Conservation (phyloP, 2,888 invertebrate genomes). For the Dryobotodes eremita region DNA sequence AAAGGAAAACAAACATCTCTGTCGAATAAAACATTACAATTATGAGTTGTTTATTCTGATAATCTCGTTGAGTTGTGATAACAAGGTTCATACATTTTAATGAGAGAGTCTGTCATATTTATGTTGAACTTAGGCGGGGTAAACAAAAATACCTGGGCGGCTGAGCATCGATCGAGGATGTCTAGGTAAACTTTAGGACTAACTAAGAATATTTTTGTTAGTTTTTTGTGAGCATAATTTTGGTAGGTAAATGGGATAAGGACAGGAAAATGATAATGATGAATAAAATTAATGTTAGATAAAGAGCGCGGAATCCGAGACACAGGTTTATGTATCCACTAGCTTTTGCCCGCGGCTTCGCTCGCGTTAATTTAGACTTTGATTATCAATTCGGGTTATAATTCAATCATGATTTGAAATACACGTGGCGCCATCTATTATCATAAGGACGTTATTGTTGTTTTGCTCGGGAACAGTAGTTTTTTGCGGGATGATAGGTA, state of each 20-base stretch:
- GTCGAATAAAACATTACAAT: slow-evolving; percentile 38
- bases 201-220: slow-evolving; percentile 13
- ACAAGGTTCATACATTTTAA: slow-evolving; percentile 63
- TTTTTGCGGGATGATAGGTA: too few relatives aligned
- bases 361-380: too few relatives aligned
- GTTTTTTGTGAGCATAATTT: neutral
- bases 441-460: too few relatives aligned
- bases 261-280: too few relatives aligned
- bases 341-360: too few relatives aligned
- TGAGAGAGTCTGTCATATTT: slow-evolving; percentile 47
- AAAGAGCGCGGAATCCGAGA: too few relatives aligned
- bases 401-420: too few relatives aligned
- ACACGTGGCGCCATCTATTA: too few relatives aligned
- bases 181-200: slow-evolving; percentile 20
- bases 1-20: slow-evolving; percentile 35
- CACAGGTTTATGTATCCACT: too few relatives aligned
- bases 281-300: too few relatives aligned
- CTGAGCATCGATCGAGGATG: slow-evolving; percentile 19
- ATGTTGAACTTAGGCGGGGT: slow-evolving; percentile 22
- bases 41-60: slow-evolving; percentile 54
- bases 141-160: slow-evolving; percentile 51
- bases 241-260: neutral
- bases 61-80: slow-evolving; percentile 49
- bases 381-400: too few relatives aligned
- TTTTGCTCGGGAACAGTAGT: too few relatives aligned